Base-by-base conservation (phyloP, 1,140 invertebrate genomes). In the Thereuonema tuberculata region DNA sequence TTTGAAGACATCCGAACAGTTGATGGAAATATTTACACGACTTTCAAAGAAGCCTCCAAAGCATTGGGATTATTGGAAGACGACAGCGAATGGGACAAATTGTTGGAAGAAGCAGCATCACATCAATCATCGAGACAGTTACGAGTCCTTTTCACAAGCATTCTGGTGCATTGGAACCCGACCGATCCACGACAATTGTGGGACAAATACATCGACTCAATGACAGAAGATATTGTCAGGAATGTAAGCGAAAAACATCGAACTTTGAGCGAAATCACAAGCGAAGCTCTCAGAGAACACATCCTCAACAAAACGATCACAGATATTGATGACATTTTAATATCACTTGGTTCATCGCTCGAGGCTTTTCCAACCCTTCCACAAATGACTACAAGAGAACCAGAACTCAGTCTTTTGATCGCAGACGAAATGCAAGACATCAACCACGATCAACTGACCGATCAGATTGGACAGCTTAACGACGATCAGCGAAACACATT, bases 1-100 rank as follows among this genome's bases (percentile, higher is more conserved):
- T 77, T 73, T 68, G 62, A 64, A 62, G 62, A 67, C 62, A 62
- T 78, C 56, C 67, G 64, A 72, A 77, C 70, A 53, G 67, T 75
- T 61, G 61, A 75, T 65, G 71, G 70, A 62, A 27, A 61, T 64
- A 68, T 76, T 71, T 76, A 70, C 72, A 23, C 54, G 3, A 72
- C 74, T 43, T 75, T 69, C 61, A 63, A 67, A 65, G 67, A 69
- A 53, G 71, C 72, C 29, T 77, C 72, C 65, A 67, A 67, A 60
- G 62, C 62, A 56, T 58, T 71, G 29, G 56, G 66, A 53, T 66
- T 76, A 3, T 28, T 76, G 1, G 67, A 72, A 60, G 61, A 73
- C 58, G 68, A 74, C 58, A 25, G 59, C 15, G 64, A 71, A 37
- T 75, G 72, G 75, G 65, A 72, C 49, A n/a, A 62, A 3, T 69